Evolutionary conservation across 2,888 invertebrate species (phyloP), one percentile per base, ranked within the genome.

Genomic region (Eupithecia pulchellata): DNA sequence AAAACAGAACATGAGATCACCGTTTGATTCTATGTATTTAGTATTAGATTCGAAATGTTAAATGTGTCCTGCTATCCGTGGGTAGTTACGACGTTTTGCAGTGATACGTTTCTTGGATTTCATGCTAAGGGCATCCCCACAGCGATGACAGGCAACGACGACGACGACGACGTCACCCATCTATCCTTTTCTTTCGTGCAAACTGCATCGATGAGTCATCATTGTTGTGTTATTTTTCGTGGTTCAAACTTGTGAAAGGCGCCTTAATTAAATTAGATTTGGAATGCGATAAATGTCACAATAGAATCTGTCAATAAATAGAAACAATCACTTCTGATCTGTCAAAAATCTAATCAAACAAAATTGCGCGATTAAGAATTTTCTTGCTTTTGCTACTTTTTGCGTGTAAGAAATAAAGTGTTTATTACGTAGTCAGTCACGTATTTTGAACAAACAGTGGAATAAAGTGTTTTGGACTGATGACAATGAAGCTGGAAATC

Each of bases 401-500:
- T 32, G 47, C n/a, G 20, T 6, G 25, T 60, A 17, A 9, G 9
- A 30, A 29, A 30, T 47, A 55, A 13, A 61, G 58, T 58, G 58
- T 61, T 61, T 83, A 84, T 87, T 89, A 88, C 87, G 87, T 86
- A 86, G 84, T 77, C 68, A 71, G 58, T 78, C 69, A 76, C 79
- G 68, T 78, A 77, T 76, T 75, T 81, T 78, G 78, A 69, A 78
- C 76, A 76, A 71, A 30, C 57, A 75, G 83, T 60, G 58, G 27
- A 32, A 11, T 30, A 60, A n/a, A 60, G 58, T 87, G 80, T 79
- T 79, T 74, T 78, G 86, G 83, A 88, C 88, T 86, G 71, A 92
- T 92, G 92, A 92, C 90, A 85, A 95, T 95, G 95, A 95, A 95
- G 94, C 90, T 95, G 78, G 95, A 95, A 84, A 92, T 95, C 72